Conservation (phyloP, 2,888 invertebrate species). For the Dyspetes luteomarginatus region DNA sequence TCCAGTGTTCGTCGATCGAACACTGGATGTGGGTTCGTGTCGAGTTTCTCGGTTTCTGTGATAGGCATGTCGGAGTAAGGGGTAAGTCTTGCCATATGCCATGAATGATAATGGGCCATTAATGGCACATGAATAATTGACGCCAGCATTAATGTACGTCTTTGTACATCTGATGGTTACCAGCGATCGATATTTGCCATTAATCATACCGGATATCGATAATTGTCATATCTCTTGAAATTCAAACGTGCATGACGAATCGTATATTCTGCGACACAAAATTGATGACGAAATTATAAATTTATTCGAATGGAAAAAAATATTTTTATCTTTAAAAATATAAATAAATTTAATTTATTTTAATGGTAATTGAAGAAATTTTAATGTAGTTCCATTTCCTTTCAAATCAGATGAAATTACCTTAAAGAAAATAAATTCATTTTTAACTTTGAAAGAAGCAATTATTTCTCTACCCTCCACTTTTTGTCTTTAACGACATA, state of each 20-base stretch:
- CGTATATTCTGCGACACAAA: too few species aligned
- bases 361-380: too few species aligned
- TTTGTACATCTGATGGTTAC: conserved; percentile 2
- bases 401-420: neutral
- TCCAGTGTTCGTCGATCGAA: conserved; percentile 5
- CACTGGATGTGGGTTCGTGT: too few species aligned
- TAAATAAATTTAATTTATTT: too few species aligned
- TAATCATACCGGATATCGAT: conserved; percentile 20
- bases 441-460: neutral
- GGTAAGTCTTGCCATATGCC: conserved; percentile 18
- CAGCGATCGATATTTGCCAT: neutral
- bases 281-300: too few species aligned
- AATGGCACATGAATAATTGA: conserved; percentile 35
- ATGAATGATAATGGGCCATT: conserved; percentile 41
- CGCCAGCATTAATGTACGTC: conserved; percentile 12
- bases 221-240: neutral
- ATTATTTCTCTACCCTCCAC: neutral
- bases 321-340: too few species aligned
- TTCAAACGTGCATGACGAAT: too few species aligned
- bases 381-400: too few species aligned
- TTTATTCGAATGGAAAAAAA: too few species aligned
- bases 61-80: neutral
- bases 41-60: conserved; percentile 3
- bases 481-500: neutral
- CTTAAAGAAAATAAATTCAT: neutral